Conservation (phyloP, 1,140 invertebrate genomes). For the Drosophila murphyi region DNA sequence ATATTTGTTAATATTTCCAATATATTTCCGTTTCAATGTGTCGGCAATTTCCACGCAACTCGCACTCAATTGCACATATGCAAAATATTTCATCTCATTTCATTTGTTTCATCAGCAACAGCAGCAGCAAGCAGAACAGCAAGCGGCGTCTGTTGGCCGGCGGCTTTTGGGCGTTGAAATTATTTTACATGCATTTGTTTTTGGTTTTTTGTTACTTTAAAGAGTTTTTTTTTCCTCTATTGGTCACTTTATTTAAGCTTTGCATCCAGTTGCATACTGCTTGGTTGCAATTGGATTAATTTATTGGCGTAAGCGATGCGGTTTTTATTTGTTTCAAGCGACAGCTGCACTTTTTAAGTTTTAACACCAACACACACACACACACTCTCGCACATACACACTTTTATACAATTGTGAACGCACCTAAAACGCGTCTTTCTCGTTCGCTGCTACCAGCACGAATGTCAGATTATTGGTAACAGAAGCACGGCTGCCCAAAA, state of each 20-base stretch:
- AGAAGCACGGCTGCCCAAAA: neutral
- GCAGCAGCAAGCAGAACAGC: neutral
- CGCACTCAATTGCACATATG: conserved; percentile 23
- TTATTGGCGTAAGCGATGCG: conserved; percentile 22
- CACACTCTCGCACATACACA: neutral
- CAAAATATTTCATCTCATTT: conserved; percentile 53
- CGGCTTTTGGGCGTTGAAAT: conserved; percentile 72
- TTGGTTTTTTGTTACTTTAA: conserved; percentile 2
- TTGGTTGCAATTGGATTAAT: conserved; percentile 33
- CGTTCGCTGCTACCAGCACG: conserved; percentile 52
- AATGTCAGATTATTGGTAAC: conserved; percentile 32
- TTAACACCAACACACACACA: conserved; percentile 43
- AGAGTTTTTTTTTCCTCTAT: conserved; percentile 11
- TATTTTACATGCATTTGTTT: conserved; percentile 54
- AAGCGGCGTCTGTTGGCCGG: conserved; percentile 57
- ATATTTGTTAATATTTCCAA: conserved; percentile 52
- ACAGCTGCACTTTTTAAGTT: conserved; percentile 67
- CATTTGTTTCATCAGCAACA: conserved; percentile 55
- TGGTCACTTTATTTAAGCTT: neutral
- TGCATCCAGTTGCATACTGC: conserved; percentile 16
- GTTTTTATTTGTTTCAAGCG: conserved; percentile 68
- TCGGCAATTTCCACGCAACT: conserved; percentile 64
- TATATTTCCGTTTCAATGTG: conserved; percentile 63
- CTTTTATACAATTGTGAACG: conserved; percentile 36
- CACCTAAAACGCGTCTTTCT: conserved; percentile 54